Evolutionary conservation across 1,140 invertebrate species (phyloP).

Genomic region (Tetranychus urticae): DNA sequence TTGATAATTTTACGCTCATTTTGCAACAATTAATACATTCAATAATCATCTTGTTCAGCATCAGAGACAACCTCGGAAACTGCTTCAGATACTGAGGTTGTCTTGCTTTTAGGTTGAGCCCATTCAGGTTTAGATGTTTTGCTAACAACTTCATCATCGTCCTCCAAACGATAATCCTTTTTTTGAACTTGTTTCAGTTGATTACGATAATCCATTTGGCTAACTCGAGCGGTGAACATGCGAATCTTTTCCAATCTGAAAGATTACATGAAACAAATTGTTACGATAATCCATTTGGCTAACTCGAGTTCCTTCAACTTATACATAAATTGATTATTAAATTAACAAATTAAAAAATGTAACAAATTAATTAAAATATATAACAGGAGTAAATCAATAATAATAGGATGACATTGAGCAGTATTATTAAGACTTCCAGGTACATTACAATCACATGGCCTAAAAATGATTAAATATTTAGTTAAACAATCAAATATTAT

Average conservation of each 20-base stretch:
- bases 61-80: not conserved
- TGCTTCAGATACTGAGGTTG: not conserved
- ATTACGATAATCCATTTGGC: not conserved
- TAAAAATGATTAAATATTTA: not conserved
- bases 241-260: slow-evolving; percentile 28
- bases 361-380: no score
- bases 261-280: no score
- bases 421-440: not conserved
- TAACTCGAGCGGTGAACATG: slow-evolving; percentile 39
- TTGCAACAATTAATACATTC: not conserved
- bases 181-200: slow-evolving; percentile 1
- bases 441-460: not conserved
- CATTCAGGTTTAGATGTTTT: not conserved
- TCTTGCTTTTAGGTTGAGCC: not conserved
- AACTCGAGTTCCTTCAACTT: no score
- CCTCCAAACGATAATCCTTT: not conserved
- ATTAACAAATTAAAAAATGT: no score
- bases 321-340: no score
- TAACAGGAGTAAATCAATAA: no score
- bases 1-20: no score
- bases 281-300: no score
- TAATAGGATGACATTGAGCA: slow-evolving; percentile 48
- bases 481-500: not conserved
- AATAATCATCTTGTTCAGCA: slow-evolving; percentile 5
- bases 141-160: not conserved